These are phyloP conservation scores for Phaenicophaeus curvirostris DNA, from an alignment of 2,797 vertebrate genomes.

Conservation along the genomic window DNA sequence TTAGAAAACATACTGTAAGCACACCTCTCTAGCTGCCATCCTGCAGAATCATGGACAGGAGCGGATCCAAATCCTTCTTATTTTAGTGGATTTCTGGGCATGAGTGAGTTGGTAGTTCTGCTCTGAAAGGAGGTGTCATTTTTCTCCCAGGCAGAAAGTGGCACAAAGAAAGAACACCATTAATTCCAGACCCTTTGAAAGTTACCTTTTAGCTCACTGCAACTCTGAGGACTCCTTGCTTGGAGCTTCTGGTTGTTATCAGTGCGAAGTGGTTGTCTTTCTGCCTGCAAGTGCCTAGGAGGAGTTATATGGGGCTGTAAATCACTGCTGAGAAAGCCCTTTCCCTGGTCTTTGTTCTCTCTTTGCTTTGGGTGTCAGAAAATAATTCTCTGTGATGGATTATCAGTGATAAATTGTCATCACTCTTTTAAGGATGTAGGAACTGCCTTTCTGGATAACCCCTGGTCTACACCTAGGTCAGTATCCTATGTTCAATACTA, in stretches of 20 bases:
- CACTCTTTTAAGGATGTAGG: background rate
- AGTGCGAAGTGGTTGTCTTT: background rate
- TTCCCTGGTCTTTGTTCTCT: background rate
- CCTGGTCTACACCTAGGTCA: background rate
- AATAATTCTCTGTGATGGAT: background rate
- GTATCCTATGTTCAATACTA: background rate
- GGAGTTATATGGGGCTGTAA: background rate
- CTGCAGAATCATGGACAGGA: background rate
- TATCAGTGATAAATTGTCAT: background rate
- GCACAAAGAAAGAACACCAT: background rate
- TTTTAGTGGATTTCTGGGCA: background rate
- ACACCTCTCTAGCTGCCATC: background rate
- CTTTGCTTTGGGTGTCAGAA: background rate
- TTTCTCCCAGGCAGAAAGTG: background rate
- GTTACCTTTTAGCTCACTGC: accelerated
- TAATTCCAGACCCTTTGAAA: background rate
- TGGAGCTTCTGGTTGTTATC: background rate
- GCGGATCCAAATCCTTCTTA: background rate
- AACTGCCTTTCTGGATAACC: background rate
- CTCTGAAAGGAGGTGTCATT: background rate
- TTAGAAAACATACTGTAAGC: background rate
- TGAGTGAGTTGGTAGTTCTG: background rate
- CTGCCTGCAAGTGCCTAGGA: background rate
- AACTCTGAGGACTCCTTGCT: background rate
- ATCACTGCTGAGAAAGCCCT: accelerated